Base-by-base conservation (phyloP, 2,797 vertebrate genomes). In the Pseudopleuronectes americanus region DNA sequence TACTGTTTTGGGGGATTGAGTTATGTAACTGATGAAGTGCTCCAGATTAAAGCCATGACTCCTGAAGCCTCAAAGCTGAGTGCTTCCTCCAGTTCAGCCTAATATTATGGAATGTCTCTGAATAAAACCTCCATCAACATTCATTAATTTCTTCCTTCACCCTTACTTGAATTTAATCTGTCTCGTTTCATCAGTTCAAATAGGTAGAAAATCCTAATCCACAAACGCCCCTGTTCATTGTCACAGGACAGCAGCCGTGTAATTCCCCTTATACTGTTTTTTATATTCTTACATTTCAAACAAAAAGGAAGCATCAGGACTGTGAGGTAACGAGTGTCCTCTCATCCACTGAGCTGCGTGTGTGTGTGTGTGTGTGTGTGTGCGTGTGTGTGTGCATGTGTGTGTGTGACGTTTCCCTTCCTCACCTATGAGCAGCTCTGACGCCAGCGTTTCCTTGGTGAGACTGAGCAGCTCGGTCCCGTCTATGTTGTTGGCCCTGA, bases 341-440 rank as follows among this genome's bases (percentile, higher is more conserved):
- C 6, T 56, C 72, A 10, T 68, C 47, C 36, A 23, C 66, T 26
- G 62, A 76, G 53, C 70, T 13, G 49, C 4, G 66, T 73, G 87
- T 66, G 43, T 45, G 43, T 45, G 43, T 17, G 43, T 17, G 43
- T 45, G 41, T 17, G 41, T 43, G 41, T 14, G 41, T 45, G 14
- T 45, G 41, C 4, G 41, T 45, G 41, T 45, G 41, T 45, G 41
- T 45, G 41, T 45, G 41, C 17, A 1, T 21, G 0, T 14, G 47
- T 49, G 38, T 41, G 16, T 19, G 14, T 16, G 71, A 78, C 57
- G 64, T 41, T 64, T 23, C 56, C 80, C 48, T 47, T 80, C 68
- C 94, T 96, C 96, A 99, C 98, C 97, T 65, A 99, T 96, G 91
- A 94, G 95, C 83, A 99, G 93, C 80, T 99, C 97, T 67, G 93